Evolutionary conservation across 2,797 vertebrate genomes (phyloP).

Genomic region (Pantherophis vulpinus): DNA sequence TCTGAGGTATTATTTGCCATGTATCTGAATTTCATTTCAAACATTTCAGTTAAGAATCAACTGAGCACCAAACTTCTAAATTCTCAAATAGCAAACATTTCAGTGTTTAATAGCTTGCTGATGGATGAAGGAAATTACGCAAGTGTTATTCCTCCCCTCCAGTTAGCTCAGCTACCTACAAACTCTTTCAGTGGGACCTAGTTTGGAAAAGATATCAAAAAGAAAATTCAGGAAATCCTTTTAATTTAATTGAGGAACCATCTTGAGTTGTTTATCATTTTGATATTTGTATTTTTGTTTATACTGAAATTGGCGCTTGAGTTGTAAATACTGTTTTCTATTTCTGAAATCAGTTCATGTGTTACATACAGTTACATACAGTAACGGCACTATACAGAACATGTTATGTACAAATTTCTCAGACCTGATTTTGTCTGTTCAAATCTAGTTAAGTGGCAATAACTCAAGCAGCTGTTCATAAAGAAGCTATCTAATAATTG

Average conservation of each 20-base stretch:
- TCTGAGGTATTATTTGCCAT: constrained; percentile 44
- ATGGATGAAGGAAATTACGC: constrained; percentile 48
- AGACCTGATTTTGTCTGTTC: constrained; percentile 46
- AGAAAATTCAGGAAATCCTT: constrained; percentile 1
- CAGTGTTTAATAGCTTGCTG: constrained; percentile 70
- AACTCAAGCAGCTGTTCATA: constrained; percentile 39
- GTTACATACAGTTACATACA: background rate
- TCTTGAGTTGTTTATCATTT: constrained; percentile 30
- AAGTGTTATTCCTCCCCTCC: constrained; percentile 43
- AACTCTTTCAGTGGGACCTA: constrained; percentile 37
- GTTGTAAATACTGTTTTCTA: constrained; percentile 35
- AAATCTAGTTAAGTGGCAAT: constrained; percentile 24
- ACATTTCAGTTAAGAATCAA: constrained; percentile 64
- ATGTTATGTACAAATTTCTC: constrained; percentile 24
- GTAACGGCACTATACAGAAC: constrained; percentile 13
- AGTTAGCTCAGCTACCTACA: constrained; percentile 13
- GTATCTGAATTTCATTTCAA: constrained; percentile 58
- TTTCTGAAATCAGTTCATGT: constrained; percentile 37
- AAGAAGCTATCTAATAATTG: constrained; percentile 18
- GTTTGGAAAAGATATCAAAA: constrained; percentile 26
- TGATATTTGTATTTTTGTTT: constrained; percentile 31
- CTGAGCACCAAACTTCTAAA: constrained; percentile 65
- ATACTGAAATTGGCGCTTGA: constrained; percentile 23
- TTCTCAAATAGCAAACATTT: constrained; percentile 53
- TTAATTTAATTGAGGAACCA: constrained; percentile 40